A percentile compares a stretch with the other conserved stretches of the same genome.
Evolutionary conservation across 2,797 vertebrate species (phyloP).

Genomic region (Pangasius krempfi): DNA sequence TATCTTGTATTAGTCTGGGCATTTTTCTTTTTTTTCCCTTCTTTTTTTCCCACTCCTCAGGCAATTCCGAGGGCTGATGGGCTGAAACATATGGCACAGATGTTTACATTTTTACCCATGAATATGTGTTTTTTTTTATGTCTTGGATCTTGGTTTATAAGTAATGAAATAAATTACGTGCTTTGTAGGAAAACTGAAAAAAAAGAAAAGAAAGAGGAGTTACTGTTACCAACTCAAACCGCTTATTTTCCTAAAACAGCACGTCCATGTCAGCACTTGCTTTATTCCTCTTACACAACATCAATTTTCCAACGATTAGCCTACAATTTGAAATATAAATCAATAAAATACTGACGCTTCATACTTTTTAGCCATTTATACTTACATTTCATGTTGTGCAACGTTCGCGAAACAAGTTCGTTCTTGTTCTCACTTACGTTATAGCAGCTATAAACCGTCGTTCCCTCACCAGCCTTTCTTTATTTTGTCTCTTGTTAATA

Average conservation of each 20-base stretch:
- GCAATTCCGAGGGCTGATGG: background rate
- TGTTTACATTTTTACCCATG: background rate
- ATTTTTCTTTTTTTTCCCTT: background rate
- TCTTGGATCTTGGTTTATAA: background rate
- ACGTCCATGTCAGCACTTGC: too few species aligned
- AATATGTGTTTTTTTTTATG: background rate
- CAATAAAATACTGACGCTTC: background rate
- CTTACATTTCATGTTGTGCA: background rate
- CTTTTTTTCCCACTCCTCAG: too few species aligned
- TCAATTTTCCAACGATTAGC: too few species aligned
- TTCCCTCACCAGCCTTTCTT: too few species aligned
- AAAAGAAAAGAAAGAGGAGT: background rate
- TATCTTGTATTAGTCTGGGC: conserved; percentile 1
- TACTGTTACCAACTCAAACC: too few species aligned
- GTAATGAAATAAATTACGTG: too few species aligned
- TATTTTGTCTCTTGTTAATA: too few species aligned
- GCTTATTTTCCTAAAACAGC: background rate
- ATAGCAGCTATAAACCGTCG: background rate
- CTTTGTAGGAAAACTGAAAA: too few species aligned
- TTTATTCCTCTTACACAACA: too few species aligned
- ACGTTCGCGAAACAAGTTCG: background rate
- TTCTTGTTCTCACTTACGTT: background rate
- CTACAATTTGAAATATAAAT: background rate
- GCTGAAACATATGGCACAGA: background rate
- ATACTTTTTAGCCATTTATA: background rate